A percentile compares a stretch with the other conserved stretches of the same genome.
Conservation (phyloP, 2,888 invertebrate species). For the Brenthis hecate region DNA sequence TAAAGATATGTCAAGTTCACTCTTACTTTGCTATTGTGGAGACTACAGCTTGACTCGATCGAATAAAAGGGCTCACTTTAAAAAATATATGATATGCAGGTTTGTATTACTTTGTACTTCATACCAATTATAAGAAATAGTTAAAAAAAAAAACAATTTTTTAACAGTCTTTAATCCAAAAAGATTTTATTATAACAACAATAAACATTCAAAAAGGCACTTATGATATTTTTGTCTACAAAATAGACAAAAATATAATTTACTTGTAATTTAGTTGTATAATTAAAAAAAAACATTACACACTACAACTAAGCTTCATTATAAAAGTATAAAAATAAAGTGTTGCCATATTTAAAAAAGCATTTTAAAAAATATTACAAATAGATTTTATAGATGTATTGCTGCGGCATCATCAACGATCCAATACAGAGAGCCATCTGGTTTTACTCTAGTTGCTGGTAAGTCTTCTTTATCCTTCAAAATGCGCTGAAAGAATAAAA, state of each 20-base stretch:
- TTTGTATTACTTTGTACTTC: too few relatives aligned
- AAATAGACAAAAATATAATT: too few relatives aligned
- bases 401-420: slow-evolving; percentile 83
- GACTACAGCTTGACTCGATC: too few relatives aligned
- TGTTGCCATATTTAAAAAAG: too few relatives aligned
- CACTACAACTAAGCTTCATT: too few relatives aligned
- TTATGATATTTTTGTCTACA: not conserved
- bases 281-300: too few relatives aligned
- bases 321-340: too few relatives aligned
- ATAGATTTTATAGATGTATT: slow-evolving; percentile 49
- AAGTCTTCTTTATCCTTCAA: slow-evolving; percentile 88
- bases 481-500: slow-evolving; percentile 85
- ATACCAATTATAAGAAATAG: not conserved
- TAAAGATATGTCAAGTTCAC: too few relatives aligned
- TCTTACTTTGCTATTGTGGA: too few relatives aligned
- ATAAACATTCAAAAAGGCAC: slow-evolving; percentile 12
- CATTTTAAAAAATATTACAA: not conserved
- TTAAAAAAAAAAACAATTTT: not conserved
- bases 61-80: too few relatives aligned
- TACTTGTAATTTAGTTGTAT: too few relatives aligned
- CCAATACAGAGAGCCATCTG: slow-evolving; percentile 86
- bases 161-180: not conserved
- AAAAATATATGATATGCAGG: too few relatives aligned
- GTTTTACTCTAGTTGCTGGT: slow-evolving; percentile 89
- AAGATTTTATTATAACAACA: slow-evolving; percentile 6